Evolutionary conservation across 2,888 invertebrate species (phyloP), one percentile per base, ranked within the genome.

Genomic region (Caenorhabditis plicata): DNA sequence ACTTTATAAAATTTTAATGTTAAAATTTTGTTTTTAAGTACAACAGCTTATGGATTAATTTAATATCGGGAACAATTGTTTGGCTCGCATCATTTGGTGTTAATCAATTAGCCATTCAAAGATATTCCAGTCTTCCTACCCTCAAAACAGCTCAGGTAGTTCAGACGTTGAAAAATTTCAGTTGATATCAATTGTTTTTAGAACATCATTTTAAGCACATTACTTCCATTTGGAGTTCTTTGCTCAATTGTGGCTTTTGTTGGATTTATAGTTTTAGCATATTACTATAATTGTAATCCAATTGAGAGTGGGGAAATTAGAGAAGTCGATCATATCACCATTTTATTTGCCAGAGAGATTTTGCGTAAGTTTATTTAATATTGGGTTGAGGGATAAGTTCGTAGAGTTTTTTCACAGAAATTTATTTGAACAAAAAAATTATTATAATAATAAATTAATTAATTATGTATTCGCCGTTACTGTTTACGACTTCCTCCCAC

Each of bases 11-110:
- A n/a, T n/a, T n/a, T n/a, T n/a, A n/a, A n/a, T n/a, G n/a, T n/a
- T n/a, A n/a, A n/a, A n/a, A n/a, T n/a, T n/a, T n/a, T n/a, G n/a
- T n/a, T n/a, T n/a, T n/a, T n/a, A n/a, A n/a, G n/a, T 74, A 76
- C 54, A 75, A 74, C 52, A 62, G 62, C 31, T 40, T 75, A 13
- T 76, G 76, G 76, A 75, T 74, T 43, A 73, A 74, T 52, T 26
- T 75, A 7, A 49, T 70, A 50, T 58, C 68, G 17, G 76, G 74
- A 17, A 74, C 73, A 8, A 61, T 74, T 15, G 66, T 67, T 4
- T 76, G 76, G 74, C 57, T 75, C 20, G 74, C 74, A 1, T 70
- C 74, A 3, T 75, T 75, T 44, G 72, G 72, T 19, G 75, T 75
- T 8, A 75, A 75, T 56, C 75, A 75, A 44, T 33, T 74, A 35